Evolutionary conservation across 2,113 vertebrate species (phyloP), one percentile per base, ranked within the genome.

Genomic region (Siphamia tubifer): DNA sequence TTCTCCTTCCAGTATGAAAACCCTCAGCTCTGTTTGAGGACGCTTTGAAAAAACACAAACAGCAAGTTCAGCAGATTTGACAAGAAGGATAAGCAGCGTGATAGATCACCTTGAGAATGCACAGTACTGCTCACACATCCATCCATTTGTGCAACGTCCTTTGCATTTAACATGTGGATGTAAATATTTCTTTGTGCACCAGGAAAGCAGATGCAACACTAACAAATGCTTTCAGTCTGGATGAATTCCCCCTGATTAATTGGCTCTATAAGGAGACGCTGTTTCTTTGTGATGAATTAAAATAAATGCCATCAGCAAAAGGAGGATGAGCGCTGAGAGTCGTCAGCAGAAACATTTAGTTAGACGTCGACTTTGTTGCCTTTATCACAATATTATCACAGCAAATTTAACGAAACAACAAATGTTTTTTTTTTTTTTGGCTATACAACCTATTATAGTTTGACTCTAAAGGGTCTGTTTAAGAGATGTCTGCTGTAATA

Each of bases 61-160:
- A 35, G 61, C 48, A 28, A 74, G 27, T 82, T 82, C 73, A 76
- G 78, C 78, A 78, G 43, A 78, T 68, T 79, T 64, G 77, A 86
- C 74, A 70, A 62, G 67, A 8, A 24, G 38, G 53, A 78, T 61
- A 76, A 84, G 75, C 40, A 71, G 25, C 36, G 32, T 78, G 71
- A 87, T 65, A 44, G 53, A 83, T 87, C 61, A 83, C 70, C 56
- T 66, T 82, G 64, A 62, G 13, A 75, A 55, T 10, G 27, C 24
- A 39, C 35, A 51, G 43, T 51, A 0, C 38, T 35, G 23, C 63
- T 60, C 56, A 68, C 28, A 84, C 65, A 74, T 58, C 76, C 31
- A 61, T 69, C 51, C 38, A 56, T 64, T 67, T 13, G 61, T 66
- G 32, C 61, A 60, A 66, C 56, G 44, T 11, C 28, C 43, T 66